Conservation (phyloP, 2,797 vertebrate species). For the Cuculus canorus region DNA sequence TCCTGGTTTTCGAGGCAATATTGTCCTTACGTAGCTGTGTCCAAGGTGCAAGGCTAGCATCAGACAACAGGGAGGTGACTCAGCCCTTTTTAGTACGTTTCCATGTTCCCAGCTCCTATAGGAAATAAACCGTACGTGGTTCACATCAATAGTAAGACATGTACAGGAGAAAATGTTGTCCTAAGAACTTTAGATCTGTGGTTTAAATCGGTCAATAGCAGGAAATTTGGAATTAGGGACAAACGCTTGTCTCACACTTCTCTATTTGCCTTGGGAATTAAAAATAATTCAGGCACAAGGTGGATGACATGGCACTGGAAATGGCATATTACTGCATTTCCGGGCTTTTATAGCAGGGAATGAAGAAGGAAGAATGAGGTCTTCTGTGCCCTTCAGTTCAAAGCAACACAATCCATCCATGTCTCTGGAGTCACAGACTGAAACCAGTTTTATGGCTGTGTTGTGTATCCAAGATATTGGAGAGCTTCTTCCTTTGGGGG, state of each 20-base stretch:
- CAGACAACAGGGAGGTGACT: conserved; percentile 19
- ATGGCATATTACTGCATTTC: conserved; percentile 53
- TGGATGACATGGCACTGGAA: conserved; percentile 48
- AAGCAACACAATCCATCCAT: conserved; percentile 29
- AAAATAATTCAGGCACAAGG: conserved; percentile 45
- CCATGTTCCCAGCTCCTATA: conserved; percentile 12
- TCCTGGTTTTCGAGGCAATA: not conserved
- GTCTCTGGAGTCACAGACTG: conserved; percentile 2
- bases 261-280: conserved; percentile 56
- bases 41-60: not conserved
- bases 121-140: conserved; percentile 28
- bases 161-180: conserved; percentile 35
- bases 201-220: conserved; percentile 38
- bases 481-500: conserved; percentile 8
- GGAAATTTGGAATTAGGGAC: conserved; percentile 62
- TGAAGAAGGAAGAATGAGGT: conserved; percentile 27
- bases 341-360: conserved; percentile 55
- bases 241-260: not conserved
- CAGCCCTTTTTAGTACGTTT: conserved; percentile 18
- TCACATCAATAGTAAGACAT: not conserved
- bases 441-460: conserved; percentile 26
- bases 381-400: conserved; percentile 58
- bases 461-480: not conserved
- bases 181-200: conserved; percentile 22
- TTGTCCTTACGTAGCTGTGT: not conserved